Evolutionary conservation across 2,113 vertebrate genomes (phyloP).

Genomic region (Arothron firmamentum): DNA sequence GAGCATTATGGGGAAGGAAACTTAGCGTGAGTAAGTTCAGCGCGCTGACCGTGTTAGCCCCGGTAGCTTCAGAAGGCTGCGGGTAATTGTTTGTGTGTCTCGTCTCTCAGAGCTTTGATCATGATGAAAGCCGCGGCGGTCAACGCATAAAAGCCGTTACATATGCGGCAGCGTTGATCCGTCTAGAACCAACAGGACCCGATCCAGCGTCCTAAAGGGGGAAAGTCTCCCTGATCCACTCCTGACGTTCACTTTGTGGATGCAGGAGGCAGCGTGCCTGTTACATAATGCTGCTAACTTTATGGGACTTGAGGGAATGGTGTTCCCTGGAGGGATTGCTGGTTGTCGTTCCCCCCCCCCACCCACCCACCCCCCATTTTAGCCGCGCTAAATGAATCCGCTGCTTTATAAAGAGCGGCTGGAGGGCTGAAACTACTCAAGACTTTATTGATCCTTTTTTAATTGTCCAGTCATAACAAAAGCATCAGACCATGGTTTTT

Average conservation of each 20-base stretch:
- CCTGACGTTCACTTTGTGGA: not conserved
- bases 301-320: not conserved
- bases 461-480: not conserved
- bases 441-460: constrained; percentile 19
- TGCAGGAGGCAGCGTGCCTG: not conserved
- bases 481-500: not conserved
- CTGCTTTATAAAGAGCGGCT: constrained; percentile 12
- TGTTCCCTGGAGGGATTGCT: not conserved
- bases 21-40: no score
- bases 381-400: constrained; percentile 3
- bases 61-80: no score
- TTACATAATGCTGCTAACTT: not conserved
- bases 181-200: not conserved
- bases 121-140: not conserved
- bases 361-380: not conserved
- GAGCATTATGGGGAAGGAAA: no score
- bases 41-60: no score
- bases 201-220: not conserved
- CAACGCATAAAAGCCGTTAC: constrained; percentile 15
- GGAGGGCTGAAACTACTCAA: not conserved
- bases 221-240: constrained; percentile 1
- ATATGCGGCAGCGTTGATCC: not conserved
- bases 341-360: not conserved
- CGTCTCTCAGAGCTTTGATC: no score
- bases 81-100: no score